Base-by-base conservation (phyloP, 2,888 invertebrate species). In the Perizoma flavofasciatum region DNA sequence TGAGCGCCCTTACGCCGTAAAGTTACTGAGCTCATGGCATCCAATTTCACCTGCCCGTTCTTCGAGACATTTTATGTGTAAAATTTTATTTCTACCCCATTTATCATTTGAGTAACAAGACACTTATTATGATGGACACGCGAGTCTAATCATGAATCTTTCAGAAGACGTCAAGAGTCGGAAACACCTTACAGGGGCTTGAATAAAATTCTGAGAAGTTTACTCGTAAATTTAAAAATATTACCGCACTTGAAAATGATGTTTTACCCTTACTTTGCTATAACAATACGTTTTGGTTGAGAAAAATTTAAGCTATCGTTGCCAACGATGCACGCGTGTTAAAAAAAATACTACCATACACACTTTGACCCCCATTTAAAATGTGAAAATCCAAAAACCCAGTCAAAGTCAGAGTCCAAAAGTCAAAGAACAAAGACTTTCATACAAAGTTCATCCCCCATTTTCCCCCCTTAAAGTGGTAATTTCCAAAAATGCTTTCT, bases 71-170 rank as follows among this genome's bases (percentile, higher is more conserved):
- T 61, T 57, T 61, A 55, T 57, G 49, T 56, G 65, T 59, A 58
- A 65, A 65, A 69, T 70, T 75, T 71, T 72, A 73, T 71, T 65
- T 2, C 3, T 22, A 64, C 60, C 60, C 74, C 74, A 79, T 84
- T 79, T 71, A 82, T 85, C 82, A 83, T 74, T 64, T 59, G 37
- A 55, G 65, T 79, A 81, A 83, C 78, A 77, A 79, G 77, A 70
- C 65, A 70, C 61, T 79, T 72, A 79, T 62, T 22, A 75, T 78
- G 77, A 81, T 76, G 73, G 73, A 81, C 39, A 22, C n/a, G 39
- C 47, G 10, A 46, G 45, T 40, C 47, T 56, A 52, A 55, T 40
- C n/a, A 33, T 56, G 48, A 47, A 48, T 55, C 60, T 66, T 44
- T 51, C 46, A 54, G 45, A 10, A 37, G 32, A 32, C n/a, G 8